phyloP scores from a whole-genome alignment of 2,888 invertebrate genomes.

The Microctonus aethiopoides region DNA sequence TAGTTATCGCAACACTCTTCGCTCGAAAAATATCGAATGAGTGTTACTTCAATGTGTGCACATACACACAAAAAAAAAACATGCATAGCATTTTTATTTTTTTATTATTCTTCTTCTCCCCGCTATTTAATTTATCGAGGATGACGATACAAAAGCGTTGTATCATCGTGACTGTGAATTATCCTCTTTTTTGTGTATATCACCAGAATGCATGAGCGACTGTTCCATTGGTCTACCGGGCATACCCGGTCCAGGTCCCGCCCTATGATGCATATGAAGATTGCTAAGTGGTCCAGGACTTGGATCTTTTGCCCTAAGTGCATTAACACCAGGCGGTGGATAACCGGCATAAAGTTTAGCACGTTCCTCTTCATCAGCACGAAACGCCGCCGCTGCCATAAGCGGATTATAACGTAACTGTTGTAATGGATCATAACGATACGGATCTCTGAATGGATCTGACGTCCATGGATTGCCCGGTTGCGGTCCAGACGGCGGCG shows the following conservation, averaged over 20 bases:
- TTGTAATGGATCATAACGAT: constrained; percentile 75
- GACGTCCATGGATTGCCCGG: constrained; percentile 73
- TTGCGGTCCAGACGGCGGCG: constrained; percentile 66
- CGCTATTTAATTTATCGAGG: constrained; percentile 35
- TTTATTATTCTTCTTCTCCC: constrained; percentile 30
- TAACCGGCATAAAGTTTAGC: constrained; percentile 72
- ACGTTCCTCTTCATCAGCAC: constrained; percentile 81
- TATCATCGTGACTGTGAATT: constrained; percentile 71
- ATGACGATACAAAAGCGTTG: constrained; percentile 46
- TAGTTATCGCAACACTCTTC: constrained; percentile 46
- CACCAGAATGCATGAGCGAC: constrained; percentile 56
- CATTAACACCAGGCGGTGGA: constrained; percentile 68
- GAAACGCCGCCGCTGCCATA: constrained; percentile 79
- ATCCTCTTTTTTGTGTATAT: constrained; percentile 72
- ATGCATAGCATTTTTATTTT: no score
- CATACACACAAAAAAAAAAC: constrained; percentile 32
- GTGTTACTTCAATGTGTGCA: constrained; percentile 45
- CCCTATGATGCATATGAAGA: constrained; percentile 70
- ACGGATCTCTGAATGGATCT: constrained; percentile 78
- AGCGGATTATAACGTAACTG: constrained; percentile 80
- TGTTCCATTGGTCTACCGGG: constrained; percentile 61
- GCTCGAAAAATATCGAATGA: constrained; percentile 45
- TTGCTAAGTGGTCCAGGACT: constrained; percentile 67
- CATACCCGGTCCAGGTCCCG: constrained; percentile 69
- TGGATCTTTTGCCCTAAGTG: constrained; percentile 70